Percentiles rank a stretch among this genome's conserved stretches.
These are phyloP conservation scores for Luperina testacea DNA, from an alignment of 2,888 invertebrate species.

Conservation along the genomic window DNA sequence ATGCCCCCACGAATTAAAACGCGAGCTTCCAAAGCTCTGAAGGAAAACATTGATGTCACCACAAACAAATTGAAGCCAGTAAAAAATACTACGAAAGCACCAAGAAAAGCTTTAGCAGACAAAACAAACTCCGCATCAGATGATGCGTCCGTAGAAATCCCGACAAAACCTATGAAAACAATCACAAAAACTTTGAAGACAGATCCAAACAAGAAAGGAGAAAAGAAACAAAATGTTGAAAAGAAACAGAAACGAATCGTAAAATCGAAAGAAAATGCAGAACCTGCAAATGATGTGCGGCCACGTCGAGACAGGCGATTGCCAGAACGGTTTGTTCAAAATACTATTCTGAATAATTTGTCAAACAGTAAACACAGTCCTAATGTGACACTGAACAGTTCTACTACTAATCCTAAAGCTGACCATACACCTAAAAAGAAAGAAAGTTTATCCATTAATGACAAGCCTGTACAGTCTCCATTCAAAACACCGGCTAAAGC, in stretches of 20 bases:
- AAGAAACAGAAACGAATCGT: slow-evolving; percentile 26
- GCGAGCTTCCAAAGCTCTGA: slow-evolving; percentile 73
- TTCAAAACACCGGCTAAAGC: slow-evolving; percentile 73
- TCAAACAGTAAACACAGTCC: slow-evolving; percentile 68
- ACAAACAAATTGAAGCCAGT: slow-evolving; percentile 68
- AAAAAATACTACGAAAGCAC: slow-evolving; percentile 67
- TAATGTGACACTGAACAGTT: slow-evolving; percentile 22
- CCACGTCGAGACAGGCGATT: slow-evolving; percentile 78
- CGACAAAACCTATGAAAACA: slow-evolving; percentile 62
- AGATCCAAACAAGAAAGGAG: slow-evolving; percentile 21
- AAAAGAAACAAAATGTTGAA: slow-evolving; percentile 30
- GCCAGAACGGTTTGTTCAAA: slow-evolving; percentile 77
- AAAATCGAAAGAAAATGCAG: slow-evolving; percentile 26
- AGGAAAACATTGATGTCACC: slow-evolving; percentile 77
- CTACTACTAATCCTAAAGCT: not conserved
- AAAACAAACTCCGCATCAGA: slow-evolving; percentile 87
- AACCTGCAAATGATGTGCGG: slow-evolving; percentile 57
- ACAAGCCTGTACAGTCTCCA: slow-evolving; percentile 60
- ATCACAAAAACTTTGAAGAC: slow-evolving; percentile 33
- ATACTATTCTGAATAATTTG: slow-evolving; percentile 69
- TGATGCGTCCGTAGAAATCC: slow-evolving; percentile 74
- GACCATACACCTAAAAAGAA: slow-evolving; percentile 18
- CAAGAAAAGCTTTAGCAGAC: slow-evolving; percentile 80
- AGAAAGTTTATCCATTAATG: slow-evolving; percentile 47
- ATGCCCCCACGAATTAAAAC: slow-evolving; percentile 83